Conservation (phyloP, 2,797 vertebrate genomes). For the Acrossocheilus wenchowensis region DNA sequence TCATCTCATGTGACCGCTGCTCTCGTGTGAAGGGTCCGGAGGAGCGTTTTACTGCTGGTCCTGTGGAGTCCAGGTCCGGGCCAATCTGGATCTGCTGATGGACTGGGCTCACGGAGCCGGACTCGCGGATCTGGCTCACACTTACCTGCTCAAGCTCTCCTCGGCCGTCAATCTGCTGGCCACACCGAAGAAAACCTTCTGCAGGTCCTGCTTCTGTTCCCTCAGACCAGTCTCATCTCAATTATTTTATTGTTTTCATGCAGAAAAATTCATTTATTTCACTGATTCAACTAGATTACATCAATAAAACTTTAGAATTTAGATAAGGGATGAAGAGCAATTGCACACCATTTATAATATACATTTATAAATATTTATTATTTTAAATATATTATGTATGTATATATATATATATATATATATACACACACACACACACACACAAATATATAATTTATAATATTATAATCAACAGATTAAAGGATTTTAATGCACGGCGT, state of each 20-base stretch:
- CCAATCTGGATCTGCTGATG: slow-evolving; percentile 79
- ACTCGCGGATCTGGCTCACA: slow-evolving; percentile 76
- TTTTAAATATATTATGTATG: too few relatives aligned
- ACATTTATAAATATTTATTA: too few relatives aligned
- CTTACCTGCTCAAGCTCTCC: slow-evolving; percentile 76
- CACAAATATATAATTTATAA: too few relatives aligned
- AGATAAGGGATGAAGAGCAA: neutral
- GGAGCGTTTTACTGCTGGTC: slow-evolving; percentile 83
- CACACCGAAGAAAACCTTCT: slow-evolving; percentile 78
- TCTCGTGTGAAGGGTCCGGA: slow-evolving; percentile 73
- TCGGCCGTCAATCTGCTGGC: slow-evolving; percentile 81
- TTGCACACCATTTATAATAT: too few relatives aligned
- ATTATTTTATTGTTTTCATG: too few relatives aligned
- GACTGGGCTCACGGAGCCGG: slow-evolving; percentile 79
- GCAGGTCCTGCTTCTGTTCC: slow-evolving; percentile 71
- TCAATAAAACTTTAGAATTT: too few relatives aligned
- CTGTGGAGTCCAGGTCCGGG: slow-evolving; percentile 78
- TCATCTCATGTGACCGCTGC: too few relatives aligned
- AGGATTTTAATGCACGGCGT: too few relatives aligned
- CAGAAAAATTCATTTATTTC: neutral
- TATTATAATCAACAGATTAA: too few relatives aligned
- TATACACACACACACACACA: too few relatives aligned
- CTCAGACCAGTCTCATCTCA: neutral
- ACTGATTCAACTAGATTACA: too few relatives aligned
- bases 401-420: too few relatives aligned